Conservation (phyloP, 2,888 invertebrate species). For the Phortica magna region DNA sequence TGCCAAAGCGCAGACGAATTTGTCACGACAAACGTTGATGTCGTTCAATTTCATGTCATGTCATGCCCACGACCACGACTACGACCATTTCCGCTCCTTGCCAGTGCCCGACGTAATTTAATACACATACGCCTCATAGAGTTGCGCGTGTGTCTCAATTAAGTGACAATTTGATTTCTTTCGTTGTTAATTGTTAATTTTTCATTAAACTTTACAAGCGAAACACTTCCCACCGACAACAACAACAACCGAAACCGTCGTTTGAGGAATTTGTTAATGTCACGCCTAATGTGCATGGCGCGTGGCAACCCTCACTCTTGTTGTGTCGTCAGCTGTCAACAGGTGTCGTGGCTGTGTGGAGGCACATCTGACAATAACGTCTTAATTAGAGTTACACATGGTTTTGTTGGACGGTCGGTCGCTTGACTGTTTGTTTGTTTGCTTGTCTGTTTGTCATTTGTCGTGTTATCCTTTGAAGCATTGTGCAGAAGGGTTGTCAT, state of each 20-base stretch:
- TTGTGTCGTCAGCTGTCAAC: constrained; percentile 49
- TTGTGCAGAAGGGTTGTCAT: constrained; percentile 2
- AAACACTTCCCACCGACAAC: not conserved
- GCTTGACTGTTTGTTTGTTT: constrained; percentile 1
- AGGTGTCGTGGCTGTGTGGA: constrained; percentile 45
- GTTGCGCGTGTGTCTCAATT: constrained; percentile 67
- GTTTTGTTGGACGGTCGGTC: not conserved
- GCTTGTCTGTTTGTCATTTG: constrained; percentile 6
- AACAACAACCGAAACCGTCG: not conserved
- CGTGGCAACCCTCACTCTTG: constrained; percentile 18
- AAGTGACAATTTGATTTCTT: constrained; percentile 70
- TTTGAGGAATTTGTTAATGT: constrained; percentile 58
- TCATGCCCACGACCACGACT: not conserved
- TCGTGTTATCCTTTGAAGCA: not conserved
- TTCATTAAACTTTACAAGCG: constrained; percentile 58
- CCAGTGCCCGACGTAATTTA: constrained; percentile 57
- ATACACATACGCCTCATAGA: constrained; percentile 49
- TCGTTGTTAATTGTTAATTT: constrained; percentile 62
- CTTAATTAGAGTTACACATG: constrained; percentile 51
- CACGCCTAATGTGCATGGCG: constrained; percentile 47
- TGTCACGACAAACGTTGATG: constrained; percentile 54
- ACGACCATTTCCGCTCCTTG: constrained; percentile 2
- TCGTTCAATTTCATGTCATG: constrained; percentile 20
- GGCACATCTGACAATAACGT: constrained; percentile 26
- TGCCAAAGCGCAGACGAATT: constrained; percentile 55